Evolutionary conservation across 2,797 vertebrate genomes (phyloP), one percentile per base, ranked within the genome.

Genomic region (Hyperoplus lanceolatus): DNA sequence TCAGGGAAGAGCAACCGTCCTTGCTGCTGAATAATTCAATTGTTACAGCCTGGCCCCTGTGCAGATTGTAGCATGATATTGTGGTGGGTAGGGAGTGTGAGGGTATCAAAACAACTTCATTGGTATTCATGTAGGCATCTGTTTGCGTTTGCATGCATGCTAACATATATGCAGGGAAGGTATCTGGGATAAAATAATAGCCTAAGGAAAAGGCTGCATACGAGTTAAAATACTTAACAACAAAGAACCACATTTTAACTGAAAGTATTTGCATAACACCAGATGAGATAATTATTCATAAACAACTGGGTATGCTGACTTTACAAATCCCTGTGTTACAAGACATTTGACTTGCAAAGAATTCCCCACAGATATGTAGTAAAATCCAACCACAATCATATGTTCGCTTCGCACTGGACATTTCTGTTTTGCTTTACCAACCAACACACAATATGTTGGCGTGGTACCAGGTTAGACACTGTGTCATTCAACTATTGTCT

Each of bases 401-500:
- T 53, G 45, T 50, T 50, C 13, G 15, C 48, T 74, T 70, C 63
- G 68, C 55, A 39, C 63, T 45, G n/a, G 46, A 78, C 72, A 53
- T 75, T 58, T 70, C 36, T 62, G 60, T 13, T 59, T 75, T 78
- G 75, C 61, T 56, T 45, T 61, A 39, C 45, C 45, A 57, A 59
- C 42, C 69, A 58, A 36, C 50, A 72, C 50, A 64, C 79, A 81
- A 58, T 62, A 51, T 77, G 75, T 70, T 71, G 39, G 81, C 81
- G 87, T 68, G 77, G 79, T 80, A 79, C 70, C 77, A 45, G 75
- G 61, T 74, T 78, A 69, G 72, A 83, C 76, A 70, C 80, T 84
- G 81, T 80, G 75, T 88, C 85, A 78, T 70, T 83, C 72, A 88
- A 36, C 87, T 49, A 77, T 90, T 91, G 87, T 91, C 79, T 78